Evolutionary conservation across 2,888 invertebrate genomes (phyloP).

Genomic region (Blomia tropicalis): DNA sequence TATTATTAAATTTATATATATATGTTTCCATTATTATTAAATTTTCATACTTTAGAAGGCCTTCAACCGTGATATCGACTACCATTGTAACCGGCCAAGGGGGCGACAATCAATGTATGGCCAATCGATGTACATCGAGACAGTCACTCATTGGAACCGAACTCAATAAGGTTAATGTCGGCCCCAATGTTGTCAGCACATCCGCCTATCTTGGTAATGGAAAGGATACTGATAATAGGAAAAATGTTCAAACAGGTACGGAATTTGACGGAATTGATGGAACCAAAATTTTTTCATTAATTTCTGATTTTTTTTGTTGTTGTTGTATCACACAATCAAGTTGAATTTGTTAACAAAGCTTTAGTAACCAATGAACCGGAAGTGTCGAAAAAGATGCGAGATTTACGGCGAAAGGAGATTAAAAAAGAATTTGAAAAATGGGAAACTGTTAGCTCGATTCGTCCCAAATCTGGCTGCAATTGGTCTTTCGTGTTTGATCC

Average conservation of each 20-base stretch:
- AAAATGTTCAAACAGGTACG: too few species aligned
- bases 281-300: background rate
- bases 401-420: conserved; percentile 37
- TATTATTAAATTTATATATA: background rate
- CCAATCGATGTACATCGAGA: conserved; percentile 44
- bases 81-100: conserved; percentile 12
- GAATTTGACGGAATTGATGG: too few species aligned
- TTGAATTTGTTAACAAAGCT: conserved; percentile 46
- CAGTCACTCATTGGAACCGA: conserved; percentile 53
- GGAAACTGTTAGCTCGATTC: conserved; percentile 37
- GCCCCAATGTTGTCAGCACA: background rate
- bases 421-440: conserved; percentile 35
- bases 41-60: conserved; percentile 1
- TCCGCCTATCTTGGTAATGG: conserved; percentile 17
- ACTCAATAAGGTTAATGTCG: conserved; percentile 46
- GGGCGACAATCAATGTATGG: conserved; percentile 31
- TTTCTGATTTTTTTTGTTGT: background rate
- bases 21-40: background rate
- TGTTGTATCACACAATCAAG: too few species aligned
- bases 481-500: conserved; percentile 98
- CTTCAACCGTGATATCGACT: conserved; percentile 15
- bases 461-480: conserved; percentile 51
- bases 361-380: conserved; percentile 55
- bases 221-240: conserved; percentile 16
- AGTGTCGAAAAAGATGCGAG: conserved; percentile 46